These are phyloP conservation scores for Tryphoninae sp. DNA, from an alignment of 2,888 invertebrate species.

Conservation along the genomic window DNA sequence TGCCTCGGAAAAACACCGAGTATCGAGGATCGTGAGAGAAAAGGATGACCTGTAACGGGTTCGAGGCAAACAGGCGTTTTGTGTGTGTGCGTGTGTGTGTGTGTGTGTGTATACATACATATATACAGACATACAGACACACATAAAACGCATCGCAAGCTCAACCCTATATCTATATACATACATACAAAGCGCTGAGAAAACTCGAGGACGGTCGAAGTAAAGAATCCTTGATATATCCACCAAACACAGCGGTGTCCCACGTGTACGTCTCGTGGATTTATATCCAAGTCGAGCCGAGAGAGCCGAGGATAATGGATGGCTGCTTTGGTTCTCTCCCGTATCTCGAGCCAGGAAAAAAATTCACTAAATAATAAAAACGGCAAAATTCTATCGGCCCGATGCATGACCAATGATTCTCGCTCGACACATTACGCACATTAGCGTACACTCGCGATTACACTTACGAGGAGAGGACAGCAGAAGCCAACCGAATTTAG, in stretches of 20 bases:
- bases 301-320: constrained; percentile 74
- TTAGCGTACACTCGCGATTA: too few relatives aligned
- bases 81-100: not conserved
- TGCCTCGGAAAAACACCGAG: constrained; percentile 33
- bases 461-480: not conserved
- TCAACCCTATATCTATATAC: not conserved
- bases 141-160: not conserved
- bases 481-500: too few relatives aligned
- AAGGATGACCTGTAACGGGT: constrained; percentile 23
- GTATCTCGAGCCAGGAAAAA: constrained; percentile 53
- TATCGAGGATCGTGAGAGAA: constrained; percentile 38
- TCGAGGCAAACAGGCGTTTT: constrained; percentile 7
- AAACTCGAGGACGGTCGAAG: constrained; percentile 50
- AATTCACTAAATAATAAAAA: constrained; percentile 75
- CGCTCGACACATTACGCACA: too few relatives aligned
- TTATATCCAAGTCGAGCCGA: constrained; percentile 76
- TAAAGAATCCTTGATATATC: constrained; percentile 76
- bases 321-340: constrained; percentile 61
- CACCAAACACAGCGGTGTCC: constrained; percentile 76
- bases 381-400: constrained; percentile 46
- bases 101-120: not conserved
- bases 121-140: not conserved
- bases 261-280: constrained; percentile 69
- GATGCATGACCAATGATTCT: not conserved
- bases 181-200: not conserved